Evolutionary conservation across 1,140 invertebrate species (phyloP).

Genomic region (Macrobrachium rosenbergii): DNA sequence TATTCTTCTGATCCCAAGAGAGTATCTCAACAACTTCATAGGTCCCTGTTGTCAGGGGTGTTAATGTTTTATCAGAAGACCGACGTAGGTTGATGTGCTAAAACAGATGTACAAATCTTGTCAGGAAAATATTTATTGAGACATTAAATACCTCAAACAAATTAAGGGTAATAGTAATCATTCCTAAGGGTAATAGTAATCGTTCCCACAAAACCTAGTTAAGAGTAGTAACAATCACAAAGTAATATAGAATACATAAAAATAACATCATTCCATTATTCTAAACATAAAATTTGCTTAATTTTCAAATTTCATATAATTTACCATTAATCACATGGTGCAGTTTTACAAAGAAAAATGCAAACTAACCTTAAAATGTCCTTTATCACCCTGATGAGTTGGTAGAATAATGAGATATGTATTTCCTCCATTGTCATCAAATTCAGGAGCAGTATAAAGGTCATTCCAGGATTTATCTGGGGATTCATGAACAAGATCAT

Average conservation of each 20-base stretch:
- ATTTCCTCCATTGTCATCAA: conserved; percentile 50
- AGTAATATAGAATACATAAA: too few relatives aligned
- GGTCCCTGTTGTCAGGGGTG: conserved; percentile 79
- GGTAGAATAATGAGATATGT: conserved; percentile 63
- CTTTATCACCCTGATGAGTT: conserved; percentile 50
- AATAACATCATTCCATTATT: too few relatives aligned
- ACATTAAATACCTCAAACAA: background rate
- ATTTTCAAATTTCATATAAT: too few relatives aligned
- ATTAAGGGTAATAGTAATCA: too few relatives aligned
- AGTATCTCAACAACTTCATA: conserved; percentile 85
- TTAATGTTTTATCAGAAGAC: conserved; percentile 68
- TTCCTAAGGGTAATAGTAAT: too few relatives aligned
- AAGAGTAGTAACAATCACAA: too few relatives aligned
- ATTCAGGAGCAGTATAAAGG: conserved; percentile 74
- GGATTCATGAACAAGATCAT: conserved; percentile 66
- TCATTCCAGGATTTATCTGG: conserved; percentile 76
- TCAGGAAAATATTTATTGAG: background rate
- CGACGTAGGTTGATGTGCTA: conserved; percentile 77
- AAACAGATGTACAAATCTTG: background rate
- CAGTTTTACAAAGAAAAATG: background rate
- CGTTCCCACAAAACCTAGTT: too few relatives aligned
- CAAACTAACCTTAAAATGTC: conserved; percentile 61
- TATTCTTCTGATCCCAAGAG: conserved; percentile 80
- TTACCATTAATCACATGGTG: too few relatives aligned
- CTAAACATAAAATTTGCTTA: too few relatives aligned